Conservation (phyloP, 2,888 invertebrate genomes). For the Drosophila picticornis region DNA sequence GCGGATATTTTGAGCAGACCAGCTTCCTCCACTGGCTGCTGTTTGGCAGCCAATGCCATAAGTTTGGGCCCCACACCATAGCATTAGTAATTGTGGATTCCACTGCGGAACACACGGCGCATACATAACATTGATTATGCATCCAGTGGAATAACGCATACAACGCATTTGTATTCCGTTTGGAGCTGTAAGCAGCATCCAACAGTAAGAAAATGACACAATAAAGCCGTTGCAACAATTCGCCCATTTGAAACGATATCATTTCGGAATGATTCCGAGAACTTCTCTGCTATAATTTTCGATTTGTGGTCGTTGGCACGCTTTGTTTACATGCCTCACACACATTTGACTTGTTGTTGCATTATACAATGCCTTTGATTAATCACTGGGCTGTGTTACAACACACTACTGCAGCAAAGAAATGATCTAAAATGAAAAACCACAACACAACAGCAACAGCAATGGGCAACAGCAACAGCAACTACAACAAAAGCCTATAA, state of each 20-base stretch:
- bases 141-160: constrained; percentile 33
- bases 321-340: constrained; percentile 11
- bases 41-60: constrained; percentile 37
- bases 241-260: neutral
- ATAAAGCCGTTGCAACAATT: neutral
- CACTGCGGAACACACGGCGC: constrained; percentile 27
- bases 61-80: constrained; percentile 25
- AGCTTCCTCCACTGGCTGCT: neutral
- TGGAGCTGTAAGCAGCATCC: neutral
- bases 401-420: constrained; percentile 39
- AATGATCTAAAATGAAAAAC: constrained; percentile 58
- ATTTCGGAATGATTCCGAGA: constrained; percentile 17
- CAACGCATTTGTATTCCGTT: constrained; percentile 24
- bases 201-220: neutral
- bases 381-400: constrained; percentile 49
- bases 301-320: neutral
- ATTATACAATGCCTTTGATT: constrained; percentile 48
- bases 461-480: neutral
- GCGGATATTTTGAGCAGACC: constrained; percentile 43
- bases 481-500: constrained; percentile 10
- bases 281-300: constrained; percentile 11
- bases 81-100: constrained; percentile 26
- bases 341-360: constrained; percentile 11
- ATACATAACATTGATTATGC: constrained; percentile 38
- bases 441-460: constrained; percentile 15